phyloP scores from a whole-genome alignment of 2,113 vertebrate species.

The Danionella cerebrum region DNA sequence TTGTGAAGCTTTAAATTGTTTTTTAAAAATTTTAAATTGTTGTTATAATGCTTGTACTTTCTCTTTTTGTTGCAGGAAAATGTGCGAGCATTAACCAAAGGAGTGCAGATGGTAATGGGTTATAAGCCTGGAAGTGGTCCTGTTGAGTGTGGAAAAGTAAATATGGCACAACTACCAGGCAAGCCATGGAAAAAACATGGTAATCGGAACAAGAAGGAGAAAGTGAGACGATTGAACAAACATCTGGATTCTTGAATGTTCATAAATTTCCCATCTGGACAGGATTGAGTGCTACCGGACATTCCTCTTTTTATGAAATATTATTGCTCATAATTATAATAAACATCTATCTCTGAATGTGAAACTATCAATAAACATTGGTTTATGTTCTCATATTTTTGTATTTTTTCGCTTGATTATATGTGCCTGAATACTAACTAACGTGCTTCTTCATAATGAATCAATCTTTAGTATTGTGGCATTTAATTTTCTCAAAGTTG shows the following conservation, averaged over 20 bases:
- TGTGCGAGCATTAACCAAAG: conserved; percentile 79
- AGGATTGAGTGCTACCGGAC: neutral
- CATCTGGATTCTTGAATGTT: conserved; percentile 80
- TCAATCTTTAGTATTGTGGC: too few relatives aligned
- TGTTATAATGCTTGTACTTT: neutral
- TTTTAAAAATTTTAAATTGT: neutral
- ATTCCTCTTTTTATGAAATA: conserved; percentile 1
- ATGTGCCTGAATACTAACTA: too few relatives aligned
- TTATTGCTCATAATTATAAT: neutral
- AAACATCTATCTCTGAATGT: too few relatives aligned
- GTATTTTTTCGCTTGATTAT: too few relatives aligned
- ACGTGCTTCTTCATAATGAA: too few relatives aligned
- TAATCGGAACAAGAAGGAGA: conserved; percentile 94
- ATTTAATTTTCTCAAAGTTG: too few relatives aligned
- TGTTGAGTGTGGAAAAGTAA: conserved; percentile 19
- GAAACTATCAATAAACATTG: too few relatives aligned
- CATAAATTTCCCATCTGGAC: neutral
- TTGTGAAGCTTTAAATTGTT: too few relatives aligned
- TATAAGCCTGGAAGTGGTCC: conserved; percentile 71
- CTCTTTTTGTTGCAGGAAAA: conserved; percentile 71
- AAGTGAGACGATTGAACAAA: conserved; percentile 79
- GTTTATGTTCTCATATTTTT: too few relatives aligned
- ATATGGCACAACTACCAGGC: conserved; percentile 45
- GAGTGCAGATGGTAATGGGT: conserved; percentile 82
- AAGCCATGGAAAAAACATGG: conserved; percentile 97